Conservation (phyloP, 2,888 invertebrate genomes). For the Drosophila monieri region DNA sequence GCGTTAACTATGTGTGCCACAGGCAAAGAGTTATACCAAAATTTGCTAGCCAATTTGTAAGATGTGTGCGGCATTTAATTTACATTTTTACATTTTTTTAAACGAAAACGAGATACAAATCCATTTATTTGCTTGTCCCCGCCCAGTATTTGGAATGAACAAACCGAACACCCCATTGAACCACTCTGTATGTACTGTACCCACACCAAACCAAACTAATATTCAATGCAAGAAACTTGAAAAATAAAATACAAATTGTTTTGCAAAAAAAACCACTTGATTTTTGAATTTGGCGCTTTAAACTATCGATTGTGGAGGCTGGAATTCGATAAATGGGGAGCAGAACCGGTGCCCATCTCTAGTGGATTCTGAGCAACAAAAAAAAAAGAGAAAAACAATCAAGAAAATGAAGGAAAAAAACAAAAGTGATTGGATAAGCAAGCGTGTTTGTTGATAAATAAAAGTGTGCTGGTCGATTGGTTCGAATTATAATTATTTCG, state of each 20-base stretch:
- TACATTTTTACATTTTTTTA: slow-evolving; percentile 6
- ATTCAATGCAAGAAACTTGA: slow-evolving; percentile 19
- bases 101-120: slow-evolving; percentile 1
- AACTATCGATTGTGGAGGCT: neutral
- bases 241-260: slow-evolving; percentile 1
- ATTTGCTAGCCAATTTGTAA: slow-evolving; percentile 35
- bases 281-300: slow-evolving; percentile 4
- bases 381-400: neutral
- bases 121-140: slow-evolving; percentile 23
- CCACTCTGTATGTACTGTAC: slow-evolving; percentile 25
- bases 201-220: slow-evolving; percentile 12
- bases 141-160: slow-evolving; percentile 29
- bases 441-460: slow-evolving; percentile 5
- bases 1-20: slow-evolving; percentile 7
- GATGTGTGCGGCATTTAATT: slow-evolving; percentile 33
- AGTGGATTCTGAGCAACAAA: neutral
- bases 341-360: neutral
- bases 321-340: neutral
- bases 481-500: too few species aligned
- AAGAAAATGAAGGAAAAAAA: neutral
- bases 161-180: slow-evolving; percentile 9
- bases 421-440: slow-evolving; percentile 8
- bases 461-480: neutral
- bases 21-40: slow-evolving; percentile 18
- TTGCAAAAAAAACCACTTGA: neutral